phyloP scores from a whole-genome alignment of 2,888 invertebrate species.

The Odontomyia ornata region DNA sequence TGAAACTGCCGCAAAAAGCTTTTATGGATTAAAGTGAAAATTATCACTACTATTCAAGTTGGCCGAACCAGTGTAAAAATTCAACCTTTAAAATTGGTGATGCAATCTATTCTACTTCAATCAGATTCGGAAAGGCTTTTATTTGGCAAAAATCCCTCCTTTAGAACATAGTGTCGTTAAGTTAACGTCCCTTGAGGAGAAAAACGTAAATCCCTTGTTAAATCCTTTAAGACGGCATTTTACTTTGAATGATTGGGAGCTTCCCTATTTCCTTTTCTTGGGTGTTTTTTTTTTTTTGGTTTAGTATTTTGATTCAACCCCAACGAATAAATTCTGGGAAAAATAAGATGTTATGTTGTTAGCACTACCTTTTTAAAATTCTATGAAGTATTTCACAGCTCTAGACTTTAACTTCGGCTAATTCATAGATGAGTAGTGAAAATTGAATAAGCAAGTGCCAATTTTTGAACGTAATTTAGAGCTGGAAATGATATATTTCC shows the following conservation, averaged over 20 bases:
- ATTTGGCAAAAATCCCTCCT: constrained; percentile 22
- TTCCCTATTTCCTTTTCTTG: not conserved
- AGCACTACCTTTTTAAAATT: too few relatives aligned
- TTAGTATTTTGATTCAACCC: not conserved
- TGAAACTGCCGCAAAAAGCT: not conserved
- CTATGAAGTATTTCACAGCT: too few relatives aligned
- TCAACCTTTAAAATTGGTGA: too few relatives aligned
- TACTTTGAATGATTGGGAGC: not conserved
- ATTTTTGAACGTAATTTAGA: too few relatives aligned
- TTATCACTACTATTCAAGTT: not conserved
- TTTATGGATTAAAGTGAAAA: not conserved
- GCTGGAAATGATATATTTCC: too few relatives aligned
- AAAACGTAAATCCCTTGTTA: constrained; percentile 36
- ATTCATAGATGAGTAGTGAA: too few relatives aligned
- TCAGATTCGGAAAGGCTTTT: constrained; percentile 34
- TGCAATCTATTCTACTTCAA: constrained; percentile 29
- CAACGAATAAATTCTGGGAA: too few relatives aligned
- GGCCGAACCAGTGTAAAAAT: too few relatives aligned
- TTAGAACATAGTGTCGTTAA: constrained; percentile 8
- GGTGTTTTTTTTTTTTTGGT: not conserved
- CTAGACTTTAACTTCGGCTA: too few relatives aligned
- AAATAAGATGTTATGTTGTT: too few relatives aligned
- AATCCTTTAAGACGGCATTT: constrained; percentile 37
- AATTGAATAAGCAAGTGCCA: too few relatives aligned
- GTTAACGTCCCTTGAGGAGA: not conserved